phyloP scores from a whole-genome alignment of 2,888 invertebrate species.

The Andrena bucephala region DNA sequence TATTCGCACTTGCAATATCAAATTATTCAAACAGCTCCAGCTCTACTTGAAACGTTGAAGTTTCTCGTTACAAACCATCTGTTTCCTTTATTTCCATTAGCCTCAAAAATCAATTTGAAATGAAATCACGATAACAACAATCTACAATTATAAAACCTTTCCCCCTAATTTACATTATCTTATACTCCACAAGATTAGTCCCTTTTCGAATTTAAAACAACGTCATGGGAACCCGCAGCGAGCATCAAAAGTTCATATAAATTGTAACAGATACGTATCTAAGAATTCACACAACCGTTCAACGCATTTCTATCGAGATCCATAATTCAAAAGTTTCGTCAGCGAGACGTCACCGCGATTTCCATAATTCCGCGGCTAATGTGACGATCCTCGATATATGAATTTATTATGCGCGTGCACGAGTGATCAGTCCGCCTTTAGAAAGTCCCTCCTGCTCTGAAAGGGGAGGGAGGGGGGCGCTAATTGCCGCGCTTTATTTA shows the following conservation, averaged over 20 bases:
- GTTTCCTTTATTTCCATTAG: no score
- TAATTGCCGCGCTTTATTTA: constrained; percentile 38
- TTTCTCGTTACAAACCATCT: no score
- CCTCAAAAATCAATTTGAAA: no score
- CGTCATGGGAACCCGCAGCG: not conserved
- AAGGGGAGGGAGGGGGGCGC: not conserved
- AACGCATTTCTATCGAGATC: not conserved
- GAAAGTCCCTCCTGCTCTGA: constrained; percentile 17
- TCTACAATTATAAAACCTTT: no score
- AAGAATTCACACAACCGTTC: not conserved
- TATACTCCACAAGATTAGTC: no score
- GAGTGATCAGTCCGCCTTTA: constrained; percentile 31
- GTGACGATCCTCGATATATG: constrained; percentile 24
- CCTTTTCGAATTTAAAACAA: no score
- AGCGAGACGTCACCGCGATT: constrained; percentile 10
- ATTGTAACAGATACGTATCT: no score
- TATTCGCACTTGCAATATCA: no score
- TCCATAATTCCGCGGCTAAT: constrained; percentile 1
- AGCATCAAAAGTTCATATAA: not conserved
- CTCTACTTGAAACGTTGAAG: no score
- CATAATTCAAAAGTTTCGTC: constrained; percentile 4
- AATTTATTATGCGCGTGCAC: constrained; percentile 39
- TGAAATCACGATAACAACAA: no score
- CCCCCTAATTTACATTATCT: no score
- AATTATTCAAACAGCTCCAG: no score